Base-by-base conservation (phyloP, 2,888 invertebrate genomes). In the Eupeodes latifasciatus region DNA sequence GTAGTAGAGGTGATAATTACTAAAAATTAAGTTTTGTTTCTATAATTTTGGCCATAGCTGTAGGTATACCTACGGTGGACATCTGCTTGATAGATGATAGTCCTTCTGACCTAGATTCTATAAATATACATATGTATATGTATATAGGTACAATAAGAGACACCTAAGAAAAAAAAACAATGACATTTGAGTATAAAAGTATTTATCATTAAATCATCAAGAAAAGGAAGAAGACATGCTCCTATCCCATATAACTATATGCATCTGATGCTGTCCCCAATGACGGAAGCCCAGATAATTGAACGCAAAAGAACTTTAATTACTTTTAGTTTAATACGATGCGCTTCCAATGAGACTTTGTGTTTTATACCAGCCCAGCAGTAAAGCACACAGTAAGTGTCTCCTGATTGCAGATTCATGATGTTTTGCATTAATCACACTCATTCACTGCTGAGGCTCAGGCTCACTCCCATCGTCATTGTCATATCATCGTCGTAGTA, bases 351-450 rank as follows among this genome's bases (percentile, higher is more conserved):
- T 47, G 72, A 10, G 59, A n/a, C 14, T 55, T 19, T 27, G 40
- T 49, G 44, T 1, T 19, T 19, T 11, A 9, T 5, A 27, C 27
- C 27, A 27, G 27, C 27, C 27, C 27, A 27, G 27, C 36, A 67
- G 67, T 36, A 53, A 66, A 66, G 66, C 27, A 14, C 77, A 53
- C 59, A 51, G 55, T 76, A 71, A 59, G 57, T 80, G 80, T 76
- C 74, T 51, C 49, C 61, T 83, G 76, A 84, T 87, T 87, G 83
- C 67, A 47, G 75, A 87, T 87, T 87, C 84, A 83, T 87, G 80
- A 69, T 67, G 66, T 62, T 49, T 67, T 84, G 76, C 71, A 87
- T 84, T 84, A 87, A 81, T 87, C 87, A 83, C 64, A 57, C n/a
- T 36, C 49, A 62, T 40, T 53, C 78, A 34, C 11, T n/a, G 27